Evolutionary conservation across 2,113 vertebrate genomes (phyloP).

Genomic region (Glareola pratincola): DNA sequence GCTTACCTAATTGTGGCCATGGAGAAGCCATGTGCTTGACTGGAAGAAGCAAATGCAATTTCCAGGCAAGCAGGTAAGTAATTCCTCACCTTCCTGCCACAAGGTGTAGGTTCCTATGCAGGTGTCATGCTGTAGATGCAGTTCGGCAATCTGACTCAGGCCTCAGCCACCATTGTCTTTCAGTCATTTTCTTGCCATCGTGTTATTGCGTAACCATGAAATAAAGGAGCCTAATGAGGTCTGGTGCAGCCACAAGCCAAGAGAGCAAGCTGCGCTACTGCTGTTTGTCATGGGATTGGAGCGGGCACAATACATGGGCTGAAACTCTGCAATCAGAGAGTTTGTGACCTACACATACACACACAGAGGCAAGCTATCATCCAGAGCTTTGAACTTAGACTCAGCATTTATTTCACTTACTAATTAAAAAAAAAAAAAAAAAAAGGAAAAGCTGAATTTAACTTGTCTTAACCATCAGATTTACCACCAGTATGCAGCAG

Average conservation of each 20-base stretch:
- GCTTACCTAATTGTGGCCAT: neutral
- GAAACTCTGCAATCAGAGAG: neutral
- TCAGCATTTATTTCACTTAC: neutral
- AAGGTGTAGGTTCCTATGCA: neutral
- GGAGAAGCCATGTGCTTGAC: neutral
- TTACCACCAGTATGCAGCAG: neutral
- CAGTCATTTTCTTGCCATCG: neutral
- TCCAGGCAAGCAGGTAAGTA: neutral
- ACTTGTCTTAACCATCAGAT: neutral
- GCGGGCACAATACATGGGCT: neutral
- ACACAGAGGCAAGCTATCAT: neutral
- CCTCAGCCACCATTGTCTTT: neutral
- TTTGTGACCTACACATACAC: neutral
- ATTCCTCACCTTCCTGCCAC: neutral
- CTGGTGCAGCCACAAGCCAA: neutral
- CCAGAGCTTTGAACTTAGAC: neutral
- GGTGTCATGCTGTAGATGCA: neutral
- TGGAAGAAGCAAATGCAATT: neutral
- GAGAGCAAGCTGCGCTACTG: neutral
- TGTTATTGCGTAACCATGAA: neutral
- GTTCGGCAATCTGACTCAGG: neutral
- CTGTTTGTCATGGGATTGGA: neutral
- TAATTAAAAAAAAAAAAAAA: neutral
- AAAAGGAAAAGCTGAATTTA: neutral
- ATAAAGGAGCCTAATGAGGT: neutral